Evolutionary conservation across 2,113 vertebrate genomes (phyloP).

Genomic region (Chrysochloris asiatica): DNA sequence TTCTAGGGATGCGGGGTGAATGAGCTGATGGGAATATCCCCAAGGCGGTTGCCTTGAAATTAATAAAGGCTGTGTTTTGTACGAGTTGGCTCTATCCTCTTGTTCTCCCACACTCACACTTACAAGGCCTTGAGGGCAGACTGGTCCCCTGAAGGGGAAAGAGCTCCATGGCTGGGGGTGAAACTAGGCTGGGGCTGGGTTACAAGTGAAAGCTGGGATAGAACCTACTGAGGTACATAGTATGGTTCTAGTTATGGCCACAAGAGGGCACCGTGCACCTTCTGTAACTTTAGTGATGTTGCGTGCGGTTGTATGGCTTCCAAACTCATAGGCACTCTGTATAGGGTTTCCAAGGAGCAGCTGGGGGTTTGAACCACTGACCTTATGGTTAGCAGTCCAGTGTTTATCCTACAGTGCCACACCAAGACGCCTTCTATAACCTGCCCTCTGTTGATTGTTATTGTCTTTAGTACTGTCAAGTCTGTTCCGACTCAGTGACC

Average conservation of each 20-base stretch:
- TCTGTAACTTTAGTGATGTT: not conserved
- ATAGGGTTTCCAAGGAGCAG: no score
- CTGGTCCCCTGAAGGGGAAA: not conserved
- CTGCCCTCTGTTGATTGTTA: no score
- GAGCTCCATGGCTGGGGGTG: not conserved
- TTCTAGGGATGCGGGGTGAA: not conserved
- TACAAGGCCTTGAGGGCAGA: not conserved
- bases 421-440: no score
- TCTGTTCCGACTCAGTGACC: no score
- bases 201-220: no score
- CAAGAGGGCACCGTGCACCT: slow-evolving; percentile 50
- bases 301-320: no score
- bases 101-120: not conserved
- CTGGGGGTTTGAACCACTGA: no score
- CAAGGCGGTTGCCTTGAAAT: not conserved
- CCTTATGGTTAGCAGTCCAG: no score
- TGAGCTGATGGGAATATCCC: not conserved
- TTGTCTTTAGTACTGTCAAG: no score
- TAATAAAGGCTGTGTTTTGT: slow-evolving; percentile 72
- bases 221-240: not conserved
- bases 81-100: not conserved
- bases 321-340: no score
- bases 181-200: not conserved
- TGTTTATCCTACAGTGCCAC: no score
- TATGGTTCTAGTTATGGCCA: slow-evolving; percentile 28